phyloP scores from a whole-genome alignment of 1,140 invertebrate genomes.

The Drosophila ananassae region DNA sequence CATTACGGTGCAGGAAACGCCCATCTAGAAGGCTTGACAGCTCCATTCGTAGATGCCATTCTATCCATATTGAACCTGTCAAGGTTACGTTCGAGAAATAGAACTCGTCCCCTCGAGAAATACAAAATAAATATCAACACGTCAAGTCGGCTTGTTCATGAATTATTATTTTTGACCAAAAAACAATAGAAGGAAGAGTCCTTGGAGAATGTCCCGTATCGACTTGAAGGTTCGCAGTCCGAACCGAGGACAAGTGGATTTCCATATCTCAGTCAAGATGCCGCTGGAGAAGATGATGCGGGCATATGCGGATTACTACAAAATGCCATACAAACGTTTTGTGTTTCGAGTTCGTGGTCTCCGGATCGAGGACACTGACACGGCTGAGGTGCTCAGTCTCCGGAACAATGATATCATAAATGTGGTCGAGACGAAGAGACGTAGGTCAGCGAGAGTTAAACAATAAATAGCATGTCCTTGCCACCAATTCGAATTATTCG shows the following conservation, averaged over 20 bases:
- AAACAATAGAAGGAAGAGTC: no score
- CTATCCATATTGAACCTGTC: neutral
- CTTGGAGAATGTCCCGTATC: neutral
- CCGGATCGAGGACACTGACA: neutral
- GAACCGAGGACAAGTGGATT: neutral
- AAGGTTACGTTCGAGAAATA: neutral
- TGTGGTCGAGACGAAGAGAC: neutral
- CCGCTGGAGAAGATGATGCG: neutral
- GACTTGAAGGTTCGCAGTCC: neutral
- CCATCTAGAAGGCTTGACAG: neutral
- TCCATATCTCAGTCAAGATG: neutral
- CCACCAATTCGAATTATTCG: neutral
- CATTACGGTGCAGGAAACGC: neutral
- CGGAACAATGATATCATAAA: neutral
- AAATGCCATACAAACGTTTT: neutral
- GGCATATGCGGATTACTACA: constrained; percentile 1
- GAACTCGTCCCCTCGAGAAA: neutral
- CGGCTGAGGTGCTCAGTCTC: neutral
- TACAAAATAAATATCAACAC: neutral
- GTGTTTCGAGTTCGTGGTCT: neutral
- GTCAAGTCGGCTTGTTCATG: neutral
- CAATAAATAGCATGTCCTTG: no score
- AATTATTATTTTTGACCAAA: neutral
- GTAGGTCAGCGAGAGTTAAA: neutral
- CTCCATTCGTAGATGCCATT: neutral